Evolutionary conservation across 2,797 vertebrate species (phyloP), one percentile per base, ranked within the genome.

Genomic region (Sebastes iracundus): DNA sequence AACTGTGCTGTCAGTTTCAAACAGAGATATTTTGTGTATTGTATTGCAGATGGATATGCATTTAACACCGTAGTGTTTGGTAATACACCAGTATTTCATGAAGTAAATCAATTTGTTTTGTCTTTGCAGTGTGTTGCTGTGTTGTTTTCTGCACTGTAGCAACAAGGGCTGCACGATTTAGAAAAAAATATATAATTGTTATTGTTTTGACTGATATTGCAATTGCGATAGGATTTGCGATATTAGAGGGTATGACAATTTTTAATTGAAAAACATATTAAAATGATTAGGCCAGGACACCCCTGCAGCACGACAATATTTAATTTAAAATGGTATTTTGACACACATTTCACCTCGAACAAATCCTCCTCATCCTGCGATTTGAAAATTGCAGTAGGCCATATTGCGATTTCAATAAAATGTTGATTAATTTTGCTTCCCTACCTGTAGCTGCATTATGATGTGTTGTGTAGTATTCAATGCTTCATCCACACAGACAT

Each of bases 1-100:
- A 67, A 27, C 69, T 73, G 65, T 9, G 58, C 42, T 79, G 53
- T 66, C 23, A 46, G 18, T 38, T 72, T 70, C n/a, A 72, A 12
- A 11, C 2, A 2, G 23, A 28, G 6, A 69, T 25, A 18, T 49
- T 7, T 55, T 12, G 6, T 64, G 20, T 63, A 20, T 23, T 12
- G 5, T 4, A n/a, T 33, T 65, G 5, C 25, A 33, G 6, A n/a
- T 30, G 7, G 16, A 7, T 18, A 65, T 68, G 10, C 22, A 20
- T 52, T 53, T 11, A 14, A 52, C 22, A 27, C 12, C 32, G 3
- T 52, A n/a, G 2, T 67, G 9, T 61, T 46, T 9, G 18, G 23
- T 35, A 27, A 53, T 56, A 30, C 12, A 20, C 2, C 4, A 8
- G 12, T 52, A 35, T 52, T 27, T 82, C 18, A 32, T 66, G 1